Evolutionary conservation across 2,797 vertebrate genomes (phyloP).

Genomic region (Siniperca scherzeri): DNA sequence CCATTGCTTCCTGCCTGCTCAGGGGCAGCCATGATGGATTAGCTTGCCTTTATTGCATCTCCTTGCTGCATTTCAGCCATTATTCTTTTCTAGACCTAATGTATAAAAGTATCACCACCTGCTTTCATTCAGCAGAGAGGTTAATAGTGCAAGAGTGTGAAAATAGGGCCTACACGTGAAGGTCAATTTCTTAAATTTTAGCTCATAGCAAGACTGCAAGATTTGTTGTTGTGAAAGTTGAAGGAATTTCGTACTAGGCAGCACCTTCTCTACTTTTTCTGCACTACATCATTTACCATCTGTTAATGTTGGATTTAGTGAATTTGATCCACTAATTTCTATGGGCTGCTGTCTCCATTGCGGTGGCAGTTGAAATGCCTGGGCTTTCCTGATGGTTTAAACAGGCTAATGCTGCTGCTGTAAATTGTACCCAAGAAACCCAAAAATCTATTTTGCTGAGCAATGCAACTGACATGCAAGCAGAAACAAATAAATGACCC

Average conservation of each 20-base stretch:
- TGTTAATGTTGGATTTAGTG: conserved; percentile 49
- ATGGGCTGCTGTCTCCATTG: conserved; percentile 48
- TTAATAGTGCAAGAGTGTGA: conserved; percentile 33
- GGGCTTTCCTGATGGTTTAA: conserved; percentile 66
- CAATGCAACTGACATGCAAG: conserved; percentile 10
- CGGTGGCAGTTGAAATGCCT: conserved; percentile 53
- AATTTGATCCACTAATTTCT: conserved; percentile 61
- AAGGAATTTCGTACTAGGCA: conserved; percentile 9
- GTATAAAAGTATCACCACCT: conserved; percentile 46
- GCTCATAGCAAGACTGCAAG: background rate
- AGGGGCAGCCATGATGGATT: conserved; percentile 66
- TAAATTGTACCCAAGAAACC: conserved; percentile 59
- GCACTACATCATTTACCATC: conserved; percentile 37
- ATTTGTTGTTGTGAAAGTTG: background rate
- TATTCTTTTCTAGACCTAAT: conserved; percentile 37
- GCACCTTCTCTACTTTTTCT: conserved; percentile 9
- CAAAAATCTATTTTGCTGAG: conserved; percentile 54
- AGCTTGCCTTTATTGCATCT: conserved; percentile 60
- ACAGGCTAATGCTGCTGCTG: conserved; percentile 61
- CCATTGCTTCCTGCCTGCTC: conserved; percentile 34
- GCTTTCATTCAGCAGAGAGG: conserved; percentile 48
- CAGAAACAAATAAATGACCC: conserved; percentile 51
- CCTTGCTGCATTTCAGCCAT: conserved; percentile 49
- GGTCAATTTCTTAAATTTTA: conserved; percentile 28
- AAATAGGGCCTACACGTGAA: conserved; percentile 2